Evolutionary conservation across 2,888 invertebrate genomes (phyloP).

Genomic region (Dendrolimus houi): DNA sequence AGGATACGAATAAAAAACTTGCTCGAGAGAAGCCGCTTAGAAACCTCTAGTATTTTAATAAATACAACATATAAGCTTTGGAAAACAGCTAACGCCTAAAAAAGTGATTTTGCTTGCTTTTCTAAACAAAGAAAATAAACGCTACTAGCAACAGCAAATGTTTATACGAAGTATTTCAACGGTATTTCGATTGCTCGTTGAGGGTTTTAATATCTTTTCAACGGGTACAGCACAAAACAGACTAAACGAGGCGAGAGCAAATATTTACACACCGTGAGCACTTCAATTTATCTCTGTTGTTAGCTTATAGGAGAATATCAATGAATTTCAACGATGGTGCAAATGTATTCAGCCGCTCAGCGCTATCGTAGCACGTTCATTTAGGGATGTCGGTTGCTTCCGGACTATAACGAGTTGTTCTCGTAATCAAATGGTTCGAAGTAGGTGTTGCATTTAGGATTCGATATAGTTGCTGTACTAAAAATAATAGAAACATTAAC

Average conservation of each 20-base stretch:
- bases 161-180: not conserved
- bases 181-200: not conserved
- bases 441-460: too few species aligned
- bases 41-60: too few species aligned
- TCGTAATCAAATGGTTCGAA: not conserved
- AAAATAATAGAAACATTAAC: too few species aligned
- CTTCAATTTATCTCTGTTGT: conserved; percentile 10
- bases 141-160: too few species aligned
- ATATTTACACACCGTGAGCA: not conserved
- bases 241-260: not conserved
- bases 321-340: conserved; percentile 32
- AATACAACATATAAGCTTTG: too few species aligned
- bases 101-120: too few species aligned
- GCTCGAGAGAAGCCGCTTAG: too few species aligned
- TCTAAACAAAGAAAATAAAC: too few species aligned
- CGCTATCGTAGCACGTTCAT: conserved; percentile 35
- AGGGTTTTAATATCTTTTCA: not conserved
- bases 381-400: conserved; percentile 26
- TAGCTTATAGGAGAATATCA: conserved; percentile 19
- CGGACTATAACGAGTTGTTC: conserved; percentile 1
- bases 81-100: too few species aligned
- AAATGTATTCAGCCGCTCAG: conserved; percentile 24
- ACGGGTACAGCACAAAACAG: not conserved
- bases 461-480: too few species aligned
- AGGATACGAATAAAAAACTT: too few species aligned